A percentile compares a stretch with the other conserved stretches of the same genome.
Evolutionary conservation across 2,888 invertebrate species (phyloP).

Genomic region (Papilio protenor): DNA sequence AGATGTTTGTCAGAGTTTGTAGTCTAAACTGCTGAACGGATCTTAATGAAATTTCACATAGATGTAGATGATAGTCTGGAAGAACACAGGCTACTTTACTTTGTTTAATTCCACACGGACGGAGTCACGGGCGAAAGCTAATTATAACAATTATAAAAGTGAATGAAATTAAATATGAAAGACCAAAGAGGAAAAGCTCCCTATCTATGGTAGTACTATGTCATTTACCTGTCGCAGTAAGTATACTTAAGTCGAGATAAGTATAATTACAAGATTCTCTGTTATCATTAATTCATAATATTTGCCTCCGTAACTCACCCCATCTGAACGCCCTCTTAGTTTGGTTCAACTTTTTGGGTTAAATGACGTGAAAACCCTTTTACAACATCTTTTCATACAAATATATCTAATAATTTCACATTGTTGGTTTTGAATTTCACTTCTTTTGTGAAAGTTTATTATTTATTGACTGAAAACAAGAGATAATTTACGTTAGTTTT

Average conservation of each 20-base stretch:
- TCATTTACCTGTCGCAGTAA: constrained; percentile 79
- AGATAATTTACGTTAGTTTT: not conserved
- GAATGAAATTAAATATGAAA: not conserved
- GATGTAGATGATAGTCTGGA: no score
- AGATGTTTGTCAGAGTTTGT: no score
- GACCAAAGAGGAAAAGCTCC: constrained; percentile 3
- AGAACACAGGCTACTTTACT: no score
- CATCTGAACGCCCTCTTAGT: constrained; percentile 29
- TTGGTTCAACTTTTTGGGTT: constrained; percentile 32
- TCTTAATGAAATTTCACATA: no score
- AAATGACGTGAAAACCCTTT: constrained; percentile 39
- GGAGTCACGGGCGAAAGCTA: no score
- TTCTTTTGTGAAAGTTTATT: constrained; percentile 3
- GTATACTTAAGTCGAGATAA: constrained; percentile 58
- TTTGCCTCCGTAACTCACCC: constrained; percentile 34
- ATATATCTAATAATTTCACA: constrained; percentile 15
- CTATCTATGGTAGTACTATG: constrained; percentile 57
- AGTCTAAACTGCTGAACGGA: no score
- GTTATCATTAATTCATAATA: constrained; percentile 45
- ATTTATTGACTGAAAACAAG: constrained; percentile 6
- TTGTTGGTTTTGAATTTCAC: constrained; percentile 21
- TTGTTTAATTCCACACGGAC: no score
- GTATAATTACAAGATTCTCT: constrained; percentile 37
- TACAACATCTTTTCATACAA: not conserved
- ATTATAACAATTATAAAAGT: no score